Percentiles rank a stretch among this genome's conserved stretches.
Evolutionary conservation across 2,888 invertebrate genomes (phyloP).

Genomic region (Noctua comes): DNA sequence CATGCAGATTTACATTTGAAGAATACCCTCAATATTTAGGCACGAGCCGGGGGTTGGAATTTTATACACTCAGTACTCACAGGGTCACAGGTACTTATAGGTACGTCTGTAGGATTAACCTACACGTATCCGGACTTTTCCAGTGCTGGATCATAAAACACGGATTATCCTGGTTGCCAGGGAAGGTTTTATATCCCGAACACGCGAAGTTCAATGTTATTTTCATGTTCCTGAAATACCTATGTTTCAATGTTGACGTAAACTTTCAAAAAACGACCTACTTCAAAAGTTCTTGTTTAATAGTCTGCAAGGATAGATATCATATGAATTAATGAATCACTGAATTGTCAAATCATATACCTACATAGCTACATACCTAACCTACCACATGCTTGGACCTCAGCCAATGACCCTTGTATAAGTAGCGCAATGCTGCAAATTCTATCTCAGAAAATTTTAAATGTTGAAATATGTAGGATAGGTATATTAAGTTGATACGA

Average conservation of each 20-base stretch:
- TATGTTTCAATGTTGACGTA: background rate
- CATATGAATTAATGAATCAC: background rate
- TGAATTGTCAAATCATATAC: background rate
- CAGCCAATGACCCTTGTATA: background rate
- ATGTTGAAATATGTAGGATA: background rate
- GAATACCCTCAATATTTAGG: background rate
- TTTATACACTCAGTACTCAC: background rate
- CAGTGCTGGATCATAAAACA: slow-evolving; percentile 33
- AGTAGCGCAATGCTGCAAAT: background rate
- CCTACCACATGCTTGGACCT: no score
- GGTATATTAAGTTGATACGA: background rate
- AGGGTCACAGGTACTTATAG: no score
- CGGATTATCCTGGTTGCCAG: slow-evolving; percentile 16
- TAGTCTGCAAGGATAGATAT: background rate
- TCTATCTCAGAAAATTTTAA: background rate
- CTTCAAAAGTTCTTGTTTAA: background rate
- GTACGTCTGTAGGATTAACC: background rate
- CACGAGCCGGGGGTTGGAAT: background rate
- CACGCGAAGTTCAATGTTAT: slow-evolving; percentile 5
- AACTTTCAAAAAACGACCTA: background rate
- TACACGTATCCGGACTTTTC: background rate
- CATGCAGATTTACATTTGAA: background rate
- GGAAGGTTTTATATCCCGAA: background rate
- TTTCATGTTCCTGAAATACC: background rate
- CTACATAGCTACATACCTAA: no score